Base-by-base conservation (phyloP, 64 coral and sea anemone genomes). In the Stichodactyla helianthus region DNA sequence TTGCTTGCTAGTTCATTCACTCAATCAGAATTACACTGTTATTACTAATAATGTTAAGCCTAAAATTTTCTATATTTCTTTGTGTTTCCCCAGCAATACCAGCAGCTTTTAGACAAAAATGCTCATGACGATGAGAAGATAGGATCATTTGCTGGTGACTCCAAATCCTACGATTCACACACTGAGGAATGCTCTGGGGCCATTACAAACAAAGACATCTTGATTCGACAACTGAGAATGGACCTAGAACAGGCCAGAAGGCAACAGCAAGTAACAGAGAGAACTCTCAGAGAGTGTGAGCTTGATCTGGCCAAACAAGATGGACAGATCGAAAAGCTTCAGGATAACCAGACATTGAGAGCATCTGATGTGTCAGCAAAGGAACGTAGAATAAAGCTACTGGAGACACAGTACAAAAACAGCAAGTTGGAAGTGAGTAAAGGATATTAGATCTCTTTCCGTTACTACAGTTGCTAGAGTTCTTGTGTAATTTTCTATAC, bases 171-270 rank as follows among this genome's bases (percentile, higher is more conserved):
- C 54, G 97, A 98, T 63, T 87, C 82, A 13, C 82, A 94, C 20
- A 90, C 93, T 6, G 96, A 94, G 14, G 96, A 99, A 57, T 95
- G 93, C 51, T 92, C 90, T 20, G 97, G 93, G 7, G 87, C 64
- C 10, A 94, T 95, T 44, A 99, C 93, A 10, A 94, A 94, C 54
- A 99, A 99, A 77, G 97, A 99, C 86, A 85, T 99, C 52, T 65
- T 93, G 54, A 95, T 95, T 25, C 87, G 97, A 68, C 94, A 99
- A 90, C 90, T 99, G n/a, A 94, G 92, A 82, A 87, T 88, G 18
- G 97, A 99, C 50, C 27, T 99, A 20, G 97, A 95, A 86, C 82
- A 95, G 62, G 84, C 87, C 61, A 77, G 88, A 44, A 92, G 92
- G 77, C 97, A 99, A 80, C 90, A 92, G 12, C 93, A 99, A 58